phyloP scores from a whole-genome alignment of 2,113 vertebrate genomes.

The Potamarius usumacintae region DNA sequence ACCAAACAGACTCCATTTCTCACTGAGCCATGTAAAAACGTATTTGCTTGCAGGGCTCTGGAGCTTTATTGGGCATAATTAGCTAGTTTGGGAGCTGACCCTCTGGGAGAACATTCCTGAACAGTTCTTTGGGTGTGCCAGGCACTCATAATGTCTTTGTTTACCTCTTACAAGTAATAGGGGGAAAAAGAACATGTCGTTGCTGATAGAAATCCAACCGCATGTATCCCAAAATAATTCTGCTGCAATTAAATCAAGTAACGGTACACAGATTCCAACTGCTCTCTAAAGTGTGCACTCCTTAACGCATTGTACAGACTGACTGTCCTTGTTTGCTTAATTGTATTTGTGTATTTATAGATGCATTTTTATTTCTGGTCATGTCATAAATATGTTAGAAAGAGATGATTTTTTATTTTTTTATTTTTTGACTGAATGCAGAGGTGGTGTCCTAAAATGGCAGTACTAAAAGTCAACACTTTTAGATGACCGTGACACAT shows the following conservation, averaged over 20 bases:
- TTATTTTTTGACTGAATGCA: not conserved
- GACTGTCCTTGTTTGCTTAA: not conserved
- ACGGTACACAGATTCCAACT: not conserved
- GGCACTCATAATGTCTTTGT: slow-evolving; percentile 45
- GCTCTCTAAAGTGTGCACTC: not conserved
- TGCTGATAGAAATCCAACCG: slow-evolving; percentile 37
- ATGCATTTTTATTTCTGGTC: not conserved
- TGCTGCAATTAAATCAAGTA: slow-evolving; percentile 6
- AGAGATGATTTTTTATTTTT: not conserved
- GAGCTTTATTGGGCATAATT: slow-evolving; percentile 49
- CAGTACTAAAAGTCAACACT: not conserved
- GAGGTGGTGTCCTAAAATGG: not conserved
- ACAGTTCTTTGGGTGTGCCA: slow-evolving; percentile 47
- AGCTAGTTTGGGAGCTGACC: slow-evolving; percentile 46
- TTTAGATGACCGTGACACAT: not conserved
- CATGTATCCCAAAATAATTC: slow-evolving; percentile 32
- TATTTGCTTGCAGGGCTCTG: slow-evolving; percentile 25
- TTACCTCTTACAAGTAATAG: slow-evolving; percentile 50
- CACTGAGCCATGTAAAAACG: slow-evolving; percentile 34
- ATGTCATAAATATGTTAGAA: not conserved
- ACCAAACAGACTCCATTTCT: slow-evolving; percentile 12
- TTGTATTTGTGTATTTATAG: not conserved
- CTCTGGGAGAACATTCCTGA: slow-evolving; percentile 55
- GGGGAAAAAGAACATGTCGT: slow-evolving; percentile 45
- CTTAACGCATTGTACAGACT: not conserved